A percentile compares a stretch with the other conserved stretches of the same genome.
phyloP scores from a whole-genome alignment of 2,113 vertebrate species.

The Raphicerus campestris region DNA sequence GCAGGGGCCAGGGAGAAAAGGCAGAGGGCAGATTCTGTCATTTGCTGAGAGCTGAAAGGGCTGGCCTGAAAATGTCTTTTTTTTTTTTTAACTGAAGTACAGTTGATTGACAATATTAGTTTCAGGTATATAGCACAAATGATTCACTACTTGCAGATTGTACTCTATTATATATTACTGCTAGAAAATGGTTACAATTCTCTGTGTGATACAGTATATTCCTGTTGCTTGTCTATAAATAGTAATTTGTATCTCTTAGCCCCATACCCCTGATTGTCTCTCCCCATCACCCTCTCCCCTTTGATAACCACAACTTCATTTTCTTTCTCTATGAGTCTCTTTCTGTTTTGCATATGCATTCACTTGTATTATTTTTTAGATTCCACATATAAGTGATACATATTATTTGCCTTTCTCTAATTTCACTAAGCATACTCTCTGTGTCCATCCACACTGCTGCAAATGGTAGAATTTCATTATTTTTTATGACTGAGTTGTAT shows the following conservation, averaged over 20 bases:
- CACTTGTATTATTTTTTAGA: neutral
- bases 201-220: neutral
- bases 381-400: neutral
- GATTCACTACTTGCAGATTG: neutral
- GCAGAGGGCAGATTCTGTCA: neutral
- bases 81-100: neutral
- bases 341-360: neutral
- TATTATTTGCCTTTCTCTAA: neutral
- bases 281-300: neutral
- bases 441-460: neutral
- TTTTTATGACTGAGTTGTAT: neutral
- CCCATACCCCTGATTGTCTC: neutral
- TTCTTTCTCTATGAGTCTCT: neutral
- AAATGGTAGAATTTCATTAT: neutral
- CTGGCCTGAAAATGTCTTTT: neutral
- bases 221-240: neutral
- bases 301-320: neutral
- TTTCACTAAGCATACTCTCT: neutral
- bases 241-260: neutral
- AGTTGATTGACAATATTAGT: neutral
- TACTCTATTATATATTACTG: neutral
- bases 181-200: neutral
- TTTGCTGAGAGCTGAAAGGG: neutral
- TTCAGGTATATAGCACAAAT: neutral
- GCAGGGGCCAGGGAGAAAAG: neutral